A percentile compares a stretch with the other conserved stretches of the same genome.
These are phyloP conservation scores for Rhipidura dahli DNA, from an alignment of 2,113 vertebrate species.

Conservation along the genomic window DNA sequence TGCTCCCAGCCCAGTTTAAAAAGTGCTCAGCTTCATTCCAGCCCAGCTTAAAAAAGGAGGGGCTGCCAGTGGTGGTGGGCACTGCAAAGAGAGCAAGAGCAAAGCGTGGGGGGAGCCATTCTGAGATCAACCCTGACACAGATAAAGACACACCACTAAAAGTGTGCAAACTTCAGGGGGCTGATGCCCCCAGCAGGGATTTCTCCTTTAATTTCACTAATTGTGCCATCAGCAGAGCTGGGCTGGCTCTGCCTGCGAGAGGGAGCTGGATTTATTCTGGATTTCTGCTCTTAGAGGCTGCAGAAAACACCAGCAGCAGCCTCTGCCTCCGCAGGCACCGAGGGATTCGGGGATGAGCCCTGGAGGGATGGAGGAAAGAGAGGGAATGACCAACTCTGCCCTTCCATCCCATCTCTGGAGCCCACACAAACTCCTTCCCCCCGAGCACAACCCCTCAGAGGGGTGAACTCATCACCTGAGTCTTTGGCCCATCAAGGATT, in stretches of 20 bases:
- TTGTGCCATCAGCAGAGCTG: not conserved
- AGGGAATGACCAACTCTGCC: not conserved
- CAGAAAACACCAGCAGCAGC: not conserved
- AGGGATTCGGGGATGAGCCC: constrained; percentile 37
- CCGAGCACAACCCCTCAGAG: not conserved
- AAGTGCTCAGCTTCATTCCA: not conserved
- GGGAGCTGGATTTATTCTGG: not conserved
- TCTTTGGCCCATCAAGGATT: not conserved
- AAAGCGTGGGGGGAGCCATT: accelerated
- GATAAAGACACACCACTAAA: too few species aligned
- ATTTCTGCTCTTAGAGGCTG: not conserved
- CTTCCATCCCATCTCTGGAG: not conserved
- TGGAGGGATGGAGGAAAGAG: not conserved
- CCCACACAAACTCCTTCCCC: not conserved
- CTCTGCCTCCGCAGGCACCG: not conserved
- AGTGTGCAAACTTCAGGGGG: not conserved
- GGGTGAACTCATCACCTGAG: not conserved
- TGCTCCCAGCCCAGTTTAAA: not conserved
- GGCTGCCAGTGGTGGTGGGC: not conserved
- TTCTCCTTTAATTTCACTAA: not conserved
- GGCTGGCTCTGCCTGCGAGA: not conserved
- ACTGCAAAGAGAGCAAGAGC: not conserved
- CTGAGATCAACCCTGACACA: not conserved
- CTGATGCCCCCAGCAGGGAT: not conserved
- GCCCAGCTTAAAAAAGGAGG: not conserved